A percentile compares a stretch with the other conserved stretches of the same genome.
Evolutionary conservation across 2,797 vertebrate species (phyloP).

Genomic region (Falco berigora): DNA sequence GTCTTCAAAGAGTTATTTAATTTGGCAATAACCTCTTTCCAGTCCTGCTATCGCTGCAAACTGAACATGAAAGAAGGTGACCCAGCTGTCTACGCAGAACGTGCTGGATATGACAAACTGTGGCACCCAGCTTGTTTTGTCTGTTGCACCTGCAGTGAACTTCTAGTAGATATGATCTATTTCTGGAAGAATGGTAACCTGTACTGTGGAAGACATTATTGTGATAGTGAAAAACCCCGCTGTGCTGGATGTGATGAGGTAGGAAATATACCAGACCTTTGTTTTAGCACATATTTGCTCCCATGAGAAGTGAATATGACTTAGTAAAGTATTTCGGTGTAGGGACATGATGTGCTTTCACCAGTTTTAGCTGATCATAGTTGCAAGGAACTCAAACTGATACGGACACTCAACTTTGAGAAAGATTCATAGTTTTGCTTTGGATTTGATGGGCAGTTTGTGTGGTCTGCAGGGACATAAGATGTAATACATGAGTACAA

Average conservation of each 20-base stretch:
- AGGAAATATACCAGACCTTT: neutral
- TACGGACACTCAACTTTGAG: neutral
- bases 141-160: constrained; percentile 87
- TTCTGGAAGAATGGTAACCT: constrained; percentile 96
- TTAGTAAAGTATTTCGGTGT: neutral
- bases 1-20: neutral
- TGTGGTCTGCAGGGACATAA: fast-evolving
- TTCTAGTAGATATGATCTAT: constrained; percentile 99
- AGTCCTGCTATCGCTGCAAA: constrained; percentile 88
- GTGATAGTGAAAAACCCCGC: constrained; percentile 96
- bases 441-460: neutral
- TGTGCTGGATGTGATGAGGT: constrained; percentile 98
- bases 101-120: constrained; percentile 90
- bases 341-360: neutral
- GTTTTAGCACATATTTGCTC: neutral
- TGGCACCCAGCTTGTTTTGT: constrained; percentile 97
- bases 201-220: constrained; percentile 95
- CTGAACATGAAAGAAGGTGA: constrained; percentile 85
- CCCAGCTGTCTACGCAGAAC: constrained; percentile 91
- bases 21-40: constrained; percentile 1
- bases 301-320: neutral
- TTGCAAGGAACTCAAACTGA: neutral
- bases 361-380: neutral
- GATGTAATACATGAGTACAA: fast-evolving
- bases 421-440: neutral